phyloP scores from a whole-genome alignment of 2,888 invertebrate species.

The Caenorhabditis panamensis region DNA sequence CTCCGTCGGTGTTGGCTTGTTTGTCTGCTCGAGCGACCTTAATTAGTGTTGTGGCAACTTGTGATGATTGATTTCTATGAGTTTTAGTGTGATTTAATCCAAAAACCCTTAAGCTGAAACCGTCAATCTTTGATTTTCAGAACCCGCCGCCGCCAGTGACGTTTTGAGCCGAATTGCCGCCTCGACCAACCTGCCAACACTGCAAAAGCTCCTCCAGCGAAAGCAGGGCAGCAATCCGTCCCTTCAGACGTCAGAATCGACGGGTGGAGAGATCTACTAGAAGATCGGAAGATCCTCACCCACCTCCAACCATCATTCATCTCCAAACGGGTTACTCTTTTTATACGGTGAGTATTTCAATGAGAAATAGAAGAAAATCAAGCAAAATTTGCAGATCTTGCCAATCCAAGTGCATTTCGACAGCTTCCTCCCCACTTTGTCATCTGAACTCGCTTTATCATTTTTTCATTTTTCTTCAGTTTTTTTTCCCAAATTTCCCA shows the following conservation, averaged over 20 bases:
- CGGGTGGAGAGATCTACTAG: constrained; percentile 55
- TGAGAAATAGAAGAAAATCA: no score
- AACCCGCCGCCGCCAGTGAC: constrained; percentile 31
- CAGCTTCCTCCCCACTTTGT: constrained; percentile 15
- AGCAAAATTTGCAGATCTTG: constrained; percentile 65
- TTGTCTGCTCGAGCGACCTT: no score
- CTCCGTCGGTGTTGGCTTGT: constrained; percentile 16
- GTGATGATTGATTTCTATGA: neutral
- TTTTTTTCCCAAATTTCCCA: no score
- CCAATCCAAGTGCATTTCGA: constrained; percentile 50
- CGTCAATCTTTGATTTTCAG: constrained; percentile 20
- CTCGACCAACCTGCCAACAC: constrained; percentile 39
- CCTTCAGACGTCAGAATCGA: constrained; percentile 53
- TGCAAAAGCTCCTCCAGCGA: constrained; percentile 56
- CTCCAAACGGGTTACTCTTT: constrained; percentile 37
- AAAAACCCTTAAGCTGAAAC: neutral
- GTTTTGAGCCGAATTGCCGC: constrained; percentile 45
- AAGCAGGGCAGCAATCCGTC: constrained; percentile 54
- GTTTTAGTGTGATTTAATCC: neutral
- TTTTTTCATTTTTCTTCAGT: no score
- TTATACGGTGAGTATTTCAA: no score
- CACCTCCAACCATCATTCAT: constrained; percentile 16
- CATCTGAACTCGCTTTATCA: constrained; percentile 49
- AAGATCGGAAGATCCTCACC: neutral
- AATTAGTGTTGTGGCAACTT: no score